A percentile compares a stretch with the other conserved stretches of the same genome.
Conservation (phyloP, 2,888 invertebrate species). For the Tinea semifulvella region DNA sequence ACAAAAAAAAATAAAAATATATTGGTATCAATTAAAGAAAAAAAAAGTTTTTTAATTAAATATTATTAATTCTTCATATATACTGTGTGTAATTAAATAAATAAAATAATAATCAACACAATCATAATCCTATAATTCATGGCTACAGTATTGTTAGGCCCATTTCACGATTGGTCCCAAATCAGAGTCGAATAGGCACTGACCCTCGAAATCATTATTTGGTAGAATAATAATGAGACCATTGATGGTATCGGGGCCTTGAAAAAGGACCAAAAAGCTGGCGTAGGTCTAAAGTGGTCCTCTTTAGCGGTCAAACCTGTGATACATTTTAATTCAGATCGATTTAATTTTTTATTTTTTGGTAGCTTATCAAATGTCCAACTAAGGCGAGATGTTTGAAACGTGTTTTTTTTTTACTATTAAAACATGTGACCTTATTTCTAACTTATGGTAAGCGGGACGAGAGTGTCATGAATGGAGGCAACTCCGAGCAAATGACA, state of each 20-base stretch:
- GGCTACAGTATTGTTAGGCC: background rate
- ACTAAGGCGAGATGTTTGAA: too few relatives aligned
- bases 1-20: too few relatives aligned
- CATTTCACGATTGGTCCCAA: background rate
- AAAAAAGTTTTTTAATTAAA: too few relatives aligned
- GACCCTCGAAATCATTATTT: constrained; percentile 36
- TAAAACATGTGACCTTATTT: too few relatives aligned
- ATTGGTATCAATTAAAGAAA: too few relatives aligned
- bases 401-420: too few relatives aligned
- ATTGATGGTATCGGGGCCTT: constrained; percentile 32
- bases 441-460: too few relatives aligned
- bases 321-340: background rate
- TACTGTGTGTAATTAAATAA: too few relatives aligned
- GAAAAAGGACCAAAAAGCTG: constrained; percentile 8
- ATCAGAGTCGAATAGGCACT: background rate
- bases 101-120: too few relatives aligned
- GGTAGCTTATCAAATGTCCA: constrained; percentile 2
- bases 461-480: too few relatives aligned
- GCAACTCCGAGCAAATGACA: too few relatives aligned
- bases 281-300: background rate
- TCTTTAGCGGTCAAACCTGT: background rate
- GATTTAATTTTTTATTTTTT: constrained; percentile 2
- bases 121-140: background rate
- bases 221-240: constrained; percentile 50
- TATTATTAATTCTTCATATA: too few relatives aligned